Percentiles rank a stretch among this genome's conserved stretches.
Conservation (phyloP, 2,113 vertebrate species). For the Leucoraja erinaceus region DNA sequence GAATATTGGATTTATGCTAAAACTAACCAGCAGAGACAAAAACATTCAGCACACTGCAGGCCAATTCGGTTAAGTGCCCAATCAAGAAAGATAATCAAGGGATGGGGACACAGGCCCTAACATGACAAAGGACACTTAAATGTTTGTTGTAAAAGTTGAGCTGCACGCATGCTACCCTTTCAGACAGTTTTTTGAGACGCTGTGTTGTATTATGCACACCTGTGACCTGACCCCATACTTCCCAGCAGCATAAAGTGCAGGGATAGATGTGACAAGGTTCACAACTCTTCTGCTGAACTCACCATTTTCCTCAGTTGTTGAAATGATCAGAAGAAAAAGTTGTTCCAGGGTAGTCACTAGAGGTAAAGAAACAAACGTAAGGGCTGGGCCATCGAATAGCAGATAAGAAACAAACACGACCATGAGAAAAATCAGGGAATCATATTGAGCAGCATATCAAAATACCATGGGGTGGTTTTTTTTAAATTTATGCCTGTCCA, state of each 20-base stretch:
- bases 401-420: neutral
- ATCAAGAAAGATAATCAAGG: neutral
- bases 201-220: neutral
- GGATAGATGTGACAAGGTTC: conserved; percentile 21
- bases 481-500: neutral
- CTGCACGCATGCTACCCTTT: conserved; percentile 9
- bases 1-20: neutral
- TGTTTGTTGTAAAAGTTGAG: neutral
- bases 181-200: neutral
- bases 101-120: neutral
- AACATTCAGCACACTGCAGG: neutral
- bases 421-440: conserved; percentile 18
- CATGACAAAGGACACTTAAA: neutral
- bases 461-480: neutral
- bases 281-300: conserved; percentile 30
- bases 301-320: conserved; percentile 36
- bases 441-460: neutral
- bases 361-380: conserved; percentile 34
- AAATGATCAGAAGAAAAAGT: conserved; percentile 34
- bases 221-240: conserved; percentile 28
- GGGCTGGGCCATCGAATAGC: conserved; percentile 30
- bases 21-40: neutral
- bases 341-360: conserved; percentile 35
- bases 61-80: neutral
- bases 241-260: conserved; percentile 24